Percentiles rank a stretch among this genome's conserved stretches.
These are phyloP conservation scores for Sinocyclocheilus maitianheensis DNA, from an alignment of 2,113 vertebrate genomes.

Conservation along the genomic window DNA sequence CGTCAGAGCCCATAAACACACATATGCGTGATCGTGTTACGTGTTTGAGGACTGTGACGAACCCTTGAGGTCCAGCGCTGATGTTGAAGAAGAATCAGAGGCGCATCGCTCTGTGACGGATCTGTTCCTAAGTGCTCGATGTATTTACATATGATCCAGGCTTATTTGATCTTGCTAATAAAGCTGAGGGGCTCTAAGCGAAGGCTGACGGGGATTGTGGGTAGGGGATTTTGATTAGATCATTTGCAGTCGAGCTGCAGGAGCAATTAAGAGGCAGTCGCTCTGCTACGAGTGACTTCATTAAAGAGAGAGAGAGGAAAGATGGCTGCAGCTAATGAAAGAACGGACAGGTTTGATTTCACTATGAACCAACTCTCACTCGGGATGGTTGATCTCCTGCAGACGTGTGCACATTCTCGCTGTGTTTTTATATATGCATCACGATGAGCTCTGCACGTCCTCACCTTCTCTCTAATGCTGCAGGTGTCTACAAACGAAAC, in stretches of 20 bases:
- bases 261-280: constrained; percentile 68
- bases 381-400: constrained; percentile 12
- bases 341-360: constrained; percentile 72
- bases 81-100: neutral
- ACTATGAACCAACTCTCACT: constrained; percentile 29
- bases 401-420: constrained; percentile 52
- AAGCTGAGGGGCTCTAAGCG: neutral
- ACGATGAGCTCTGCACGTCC: too few species aligned
- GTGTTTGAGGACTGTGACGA: neutral
- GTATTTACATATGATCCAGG: neutral
- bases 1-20: neutral
- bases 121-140: neutral
- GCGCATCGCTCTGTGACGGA: neutral
- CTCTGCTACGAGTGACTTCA: constrained; percentile 56
- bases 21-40: neutral
- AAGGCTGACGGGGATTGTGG: neutral
- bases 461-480: neutral
- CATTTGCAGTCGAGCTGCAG: constrained; percentile 63
- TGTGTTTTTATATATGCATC: constrained; percentile 52
- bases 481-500: neutral
- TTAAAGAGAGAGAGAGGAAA: constrained; percentile 59
- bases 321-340: constrained; percentile 72
- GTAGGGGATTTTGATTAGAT: constrained; percentile 63
- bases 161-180: neutral
- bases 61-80: neutral